phyloP scores from a whole-genome alignment of 2,113 vertebrate species.

The Antennarius striatus region DNA sequence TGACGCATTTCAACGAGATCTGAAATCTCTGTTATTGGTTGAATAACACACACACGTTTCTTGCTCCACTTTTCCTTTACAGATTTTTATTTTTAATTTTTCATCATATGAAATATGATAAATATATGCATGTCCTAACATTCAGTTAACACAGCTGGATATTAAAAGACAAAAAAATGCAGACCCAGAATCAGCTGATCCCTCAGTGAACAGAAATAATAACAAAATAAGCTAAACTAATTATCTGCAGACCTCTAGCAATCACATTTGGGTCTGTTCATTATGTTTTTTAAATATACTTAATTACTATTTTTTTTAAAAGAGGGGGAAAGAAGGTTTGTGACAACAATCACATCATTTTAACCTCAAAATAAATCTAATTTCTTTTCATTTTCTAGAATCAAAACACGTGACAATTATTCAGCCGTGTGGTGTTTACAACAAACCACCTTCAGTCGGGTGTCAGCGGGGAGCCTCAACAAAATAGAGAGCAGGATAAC shows the following conservation, averaged over 20 bases:
- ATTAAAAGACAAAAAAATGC: not conserved
- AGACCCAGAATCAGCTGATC: not conserved
- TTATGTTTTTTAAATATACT: too few species aligned
- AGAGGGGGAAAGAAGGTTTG: too few species aligned
- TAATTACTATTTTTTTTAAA: too few species aligned
- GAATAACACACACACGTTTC: slow-evolving; percentile 11
- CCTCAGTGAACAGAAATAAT: too few species aligned
- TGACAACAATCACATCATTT: too few species aligned
- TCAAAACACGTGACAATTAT: too few species aligned
- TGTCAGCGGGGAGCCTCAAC: slow-evolving; percentile 12
- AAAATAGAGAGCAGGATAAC: slow-evolving; percentile 33
- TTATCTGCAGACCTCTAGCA: too few species aligned
- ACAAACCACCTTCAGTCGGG: slow-evolving; percentile 17
- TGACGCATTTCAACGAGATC: not conserved
- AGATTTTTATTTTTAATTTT: slow-evolving; percentile 17
- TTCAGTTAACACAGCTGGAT: not conserved
- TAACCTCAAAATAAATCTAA: not conserved
- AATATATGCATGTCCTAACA: too few species aligned
- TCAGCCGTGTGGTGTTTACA: slow-evolving; percentile 11
- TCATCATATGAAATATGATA: slow-evolving; percentile 2
- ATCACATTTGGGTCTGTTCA: too few species aligned
- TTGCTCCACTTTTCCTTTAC: slow-evolving; percentile 11
- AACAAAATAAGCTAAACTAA: too few species aligned
- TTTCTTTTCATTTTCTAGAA: too few species aligned
- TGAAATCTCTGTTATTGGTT: not conserved